Evolutionary conservation across 2,113 vertebrate genomes (phyloP).

Genomic region (Motacilla tschutschensis): DNA sequence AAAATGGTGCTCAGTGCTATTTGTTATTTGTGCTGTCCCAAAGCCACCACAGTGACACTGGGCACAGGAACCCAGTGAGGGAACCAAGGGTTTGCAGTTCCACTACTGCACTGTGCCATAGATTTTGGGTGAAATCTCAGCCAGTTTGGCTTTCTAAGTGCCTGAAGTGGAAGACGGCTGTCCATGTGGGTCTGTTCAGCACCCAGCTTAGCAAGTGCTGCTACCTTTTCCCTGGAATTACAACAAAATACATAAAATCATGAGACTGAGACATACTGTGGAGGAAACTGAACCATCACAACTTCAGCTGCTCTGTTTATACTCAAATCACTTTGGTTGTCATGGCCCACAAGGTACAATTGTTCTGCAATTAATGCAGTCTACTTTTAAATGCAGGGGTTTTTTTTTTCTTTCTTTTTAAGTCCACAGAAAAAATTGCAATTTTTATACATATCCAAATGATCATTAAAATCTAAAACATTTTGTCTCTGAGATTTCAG

Average conservation of each 20-base stretch:
- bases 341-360: background rate
- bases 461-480: background rate
- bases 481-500: background rate
- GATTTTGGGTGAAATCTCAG: background rate
- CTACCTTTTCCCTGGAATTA: background rate
- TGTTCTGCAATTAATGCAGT: background rate
- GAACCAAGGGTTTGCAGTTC: background rate
- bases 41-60: background rate
- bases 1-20: background rate
- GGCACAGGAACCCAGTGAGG: background rate
- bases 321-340: background rate
- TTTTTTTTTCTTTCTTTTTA: background rate
- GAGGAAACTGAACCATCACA: background rate
- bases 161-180: background rate
- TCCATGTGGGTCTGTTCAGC: background rate
- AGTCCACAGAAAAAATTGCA: background rate
- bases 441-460: background rate
- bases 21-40: background rate
- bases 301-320: background rate
- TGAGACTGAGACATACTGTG: background rate
- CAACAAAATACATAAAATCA: background rate
- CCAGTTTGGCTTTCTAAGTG: background rate
- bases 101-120: fast-evolving
- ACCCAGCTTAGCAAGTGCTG: fast-evolving
- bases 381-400: background rate